Conservation (phyloP, 2,113 vertebrate species). For the Odontesthes bonariensis region DNA sequence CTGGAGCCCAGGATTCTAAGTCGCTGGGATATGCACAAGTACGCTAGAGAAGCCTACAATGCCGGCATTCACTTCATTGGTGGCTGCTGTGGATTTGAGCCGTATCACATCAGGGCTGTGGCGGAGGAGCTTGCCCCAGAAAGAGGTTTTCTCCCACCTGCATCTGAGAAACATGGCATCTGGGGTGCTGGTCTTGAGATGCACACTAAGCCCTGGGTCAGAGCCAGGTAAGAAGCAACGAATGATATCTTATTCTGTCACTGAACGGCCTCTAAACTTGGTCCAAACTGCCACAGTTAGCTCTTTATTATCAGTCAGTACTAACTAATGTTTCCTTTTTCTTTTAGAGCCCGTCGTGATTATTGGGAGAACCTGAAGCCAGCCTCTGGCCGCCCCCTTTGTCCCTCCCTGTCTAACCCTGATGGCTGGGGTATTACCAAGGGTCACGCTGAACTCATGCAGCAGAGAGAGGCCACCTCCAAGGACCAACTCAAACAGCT, state of each 20-base stretch:
- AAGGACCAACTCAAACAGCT: constrained; percentile 75
- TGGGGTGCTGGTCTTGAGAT: constrained; percentile 92
- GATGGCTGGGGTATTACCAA: constrained; percentile 92
- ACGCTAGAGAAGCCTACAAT: constrained; percentile 90
- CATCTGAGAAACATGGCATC: constrained; percentile 93
- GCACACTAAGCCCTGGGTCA: constrained; percentile 98
- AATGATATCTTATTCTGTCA: constrained; percentile 20
- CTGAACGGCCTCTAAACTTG: neutral
- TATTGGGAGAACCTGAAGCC: constrained; percentile 92
- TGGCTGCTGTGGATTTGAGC: constrained; percentile 97
- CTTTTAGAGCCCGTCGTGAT: constrained; percentile 86
- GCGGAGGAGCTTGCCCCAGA: constrained; percentile 91
- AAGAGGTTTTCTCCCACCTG: constrained; percentile 87
- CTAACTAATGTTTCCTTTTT: neutral
- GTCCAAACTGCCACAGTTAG: neutral
- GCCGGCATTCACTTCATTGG: constrained; percentile 91
- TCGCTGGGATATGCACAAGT: constrained; percentile 92
- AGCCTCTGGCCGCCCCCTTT: constrained; percentile 90
- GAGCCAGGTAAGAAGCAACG: constrained; percentile 89
- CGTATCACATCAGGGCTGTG: constrained; percentile 93
- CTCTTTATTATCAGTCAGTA: neutral
- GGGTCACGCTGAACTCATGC: constrained; percentile 89
- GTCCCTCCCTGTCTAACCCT: constrained; percentile 86
- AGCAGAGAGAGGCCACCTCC: constrained; percentile 91
- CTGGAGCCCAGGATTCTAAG: constrained; percentile 89